These are phyloP conservation scores for Pangasius djambal DNA, from an alignment of 2,797 vertebrate genomes.

Conservation along the genomic window DNA sequence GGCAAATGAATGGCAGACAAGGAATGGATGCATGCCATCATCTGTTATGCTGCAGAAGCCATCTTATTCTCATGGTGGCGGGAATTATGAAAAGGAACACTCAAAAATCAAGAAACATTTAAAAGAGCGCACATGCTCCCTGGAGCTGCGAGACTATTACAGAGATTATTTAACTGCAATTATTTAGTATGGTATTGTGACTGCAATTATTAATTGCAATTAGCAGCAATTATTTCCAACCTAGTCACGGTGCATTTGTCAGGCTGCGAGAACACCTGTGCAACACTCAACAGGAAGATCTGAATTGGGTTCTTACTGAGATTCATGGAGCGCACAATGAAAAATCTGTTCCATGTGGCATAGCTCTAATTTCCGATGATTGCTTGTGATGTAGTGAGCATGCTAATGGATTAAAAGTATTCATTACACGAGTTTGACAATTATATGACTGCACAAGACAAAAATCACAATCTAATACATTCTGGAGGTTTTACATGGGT, in stretches of 20 bases:
- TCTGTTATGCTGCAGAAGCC: neutral
- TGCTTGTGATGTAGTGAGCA: neutral
- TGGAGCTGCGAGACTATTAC: constrained; percentile 3
- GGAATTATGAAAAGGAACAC: constrained; percentile 16
- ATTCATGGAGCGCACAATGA: neutral
- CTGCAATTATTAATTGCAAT: constrained; percentile 39
- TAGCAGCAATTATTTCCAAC: constrained; percentile 37
- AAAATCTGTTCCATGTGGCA: constrained; percentile 3
- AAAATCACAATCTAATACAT: neutral
- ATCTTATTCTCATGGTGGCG: neutral
- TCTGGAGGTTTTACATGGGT: neutral
- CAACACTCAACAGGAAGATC: neutral
- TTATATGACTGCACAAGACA: neutral
- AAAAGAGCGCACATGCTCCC: neutral
- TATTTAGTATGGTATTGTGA: constrained; percentile 23
- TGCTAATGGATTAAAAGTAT: neutral
- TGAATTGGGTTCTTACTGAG: neutral
- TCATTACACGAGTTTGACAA: neutral
- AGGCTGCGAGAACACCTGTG: constrained; percentile 35
- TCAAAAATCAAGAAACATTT: neutral
- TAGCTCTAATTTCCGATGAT: neutral
- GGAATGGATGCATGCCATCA: neutral
- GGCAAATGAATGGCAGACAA: constrained; percentile 9
- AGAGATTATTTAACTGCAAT: constrained; percentile 29
- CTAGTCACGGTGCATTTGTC: neutral